phyloP scores from a whole-genome alignment of 2,113 vertebrate genomes.

The Mormoops blainvillei region DNA sequence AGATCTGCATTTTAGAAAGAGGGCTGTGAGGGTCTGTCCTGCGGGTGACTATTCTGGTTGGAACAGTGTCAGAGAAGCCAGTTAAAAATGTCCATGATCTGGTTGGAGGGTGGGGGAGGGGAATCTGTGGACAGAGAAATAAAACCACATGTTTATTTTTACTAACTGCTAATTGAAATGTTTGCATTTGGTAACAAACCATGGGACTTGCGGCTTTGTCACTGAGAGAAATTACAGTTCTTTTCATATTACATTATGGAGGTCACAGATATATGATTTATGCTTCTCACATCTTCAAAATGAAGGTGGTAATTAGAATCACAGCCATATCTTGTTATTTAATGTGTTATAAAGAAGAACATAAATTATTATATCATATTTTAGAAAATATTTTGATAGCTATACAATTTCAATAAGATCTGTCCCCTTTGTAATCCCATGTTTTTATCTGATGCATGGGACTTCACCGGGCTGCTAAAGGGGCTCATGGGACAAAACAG shows the following conservation, averaged over 20 bases:
- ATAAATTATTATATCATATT: neutral
- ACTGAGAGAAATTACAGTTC: neutral
- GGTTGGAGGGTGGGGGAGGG: neutral
- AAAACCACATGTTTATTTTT: neutral
- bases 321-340: neutral
- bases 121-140: neutral
- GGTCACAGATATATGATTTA: neutral
- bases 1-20: neutral
- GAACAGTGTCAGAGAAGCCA: neutral
- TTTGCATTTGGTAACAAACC: neutral
- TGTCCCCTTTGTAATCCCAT: neutral
- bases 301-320: neutral
- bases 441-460: neutral
- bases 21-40: neutral
- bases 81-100: neutral
- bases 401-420: neutral
- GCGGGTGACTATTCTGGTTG: neutral
- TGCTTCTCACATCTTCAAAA: neutral
- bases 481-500: neutral
- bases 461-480: neutral
- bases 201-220: neutral
- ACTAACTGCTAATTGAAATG: neutral
- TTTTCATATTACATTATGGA: neutral
- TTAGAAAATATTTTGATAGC: neutral
- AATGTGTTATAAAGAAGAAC: neutral